phyloP scores from a whole-genome alignment of 2,888 invertebrate genomes.

The Camptogramma bilineatum region DNA sequence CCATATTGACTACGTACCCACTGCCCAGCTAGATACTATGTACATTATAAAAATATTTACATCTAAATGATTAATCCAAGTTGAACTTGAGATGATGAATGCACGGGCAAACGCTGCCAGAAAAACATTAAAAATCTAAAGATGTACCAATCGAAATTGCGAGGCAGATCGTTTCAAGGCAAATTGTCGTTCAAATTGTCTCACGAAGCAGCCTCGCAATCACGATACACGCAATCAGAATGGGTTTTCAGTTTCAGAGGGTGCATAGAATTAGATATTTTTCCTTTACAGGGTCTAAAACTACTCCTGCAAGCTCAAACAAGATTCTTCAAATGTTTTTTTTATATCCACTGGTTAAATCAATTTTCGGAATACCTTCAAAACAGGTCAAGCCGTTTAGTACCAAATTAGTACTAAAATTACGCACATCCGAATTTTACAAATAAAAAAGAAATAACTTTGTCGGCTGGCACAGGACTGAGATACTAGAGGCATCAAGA shows the following conservation, averaged over 20 bases:
- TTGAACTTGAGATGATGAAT: conserved; percentile 16
- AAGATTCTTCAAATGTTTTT: no score
- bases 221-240: no score
- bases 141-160: no score
- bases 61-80: conserved; percentile 10
- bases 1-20: conserved; percentile 37
- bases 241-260: not conserved
- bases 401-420: no score
- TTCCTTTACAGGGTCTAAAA: not conserved
- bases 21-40: conserved; percentile 45
- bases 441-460: not conserved
- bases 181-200: no score
- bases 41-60: conserved; percentile 51
- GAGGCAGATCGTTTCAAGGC: no score
- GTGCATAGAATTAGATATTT: not conserved
- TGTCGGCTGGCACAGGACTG: not conserved
- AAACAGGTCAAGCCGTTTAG: no score
- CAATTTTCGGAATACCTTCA: no score
- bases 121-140: not conserved
- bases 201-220: no score
- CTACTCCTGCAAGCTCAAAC: no score
- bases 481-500: not conserved
- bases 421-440: no score
- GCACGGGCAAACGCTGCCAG: conserved; percentile 12
- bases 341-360: no score